Evolutionary conservation across 2,113 vertebrate genomes (phyloP).

Genomic region (Pipra filicauda): DNA sequence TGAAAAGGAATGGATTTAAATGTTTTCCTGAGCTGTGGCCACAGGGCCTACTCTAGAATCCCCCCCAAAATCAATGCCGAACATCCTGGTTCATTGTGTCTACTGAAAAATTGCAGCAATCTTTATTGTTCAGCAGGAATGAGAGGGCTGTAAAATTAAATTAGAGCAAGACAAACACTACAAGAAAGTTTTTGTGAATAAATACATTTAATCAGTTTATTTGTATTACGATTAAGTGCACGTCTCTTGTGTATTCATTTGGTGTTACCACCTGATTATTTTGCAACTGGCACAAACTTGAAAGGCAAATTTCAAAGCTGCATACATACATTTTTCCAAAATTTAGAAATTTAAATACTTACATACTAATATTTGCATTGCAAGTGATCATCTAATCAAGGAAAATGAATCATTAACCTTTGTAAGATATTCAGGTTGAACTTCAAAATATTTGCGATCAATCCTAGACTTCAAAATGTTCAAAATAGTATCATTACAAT

Average conservation of each 20-base stretch:
- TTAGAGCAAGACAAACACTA: slow-evolving; percentile 9
- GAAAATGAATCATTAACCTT: slow-evolving; percentile 4
- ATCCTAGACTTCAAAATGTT: not conserved
- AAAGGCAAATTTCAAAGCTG: slow-evolving; percentile 26
- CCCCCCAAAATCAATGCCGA: not conserved
- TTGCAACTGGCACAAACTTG: not conserved
- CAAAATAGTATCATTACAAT: not conserved
- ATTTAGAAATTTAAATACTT: not conserved
- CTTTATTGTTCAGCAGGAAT: not conserved
- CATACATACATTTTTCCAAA: not conserved
- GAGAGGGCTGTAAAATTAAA: not conserved
- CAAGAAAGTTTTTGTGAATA: not conserved
- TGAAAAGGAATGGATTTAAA: not conserved
- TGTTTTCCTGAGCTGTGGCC: not conserved
- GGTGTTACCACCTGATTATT: not conserved
- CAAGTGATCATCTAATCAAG: not conserved
- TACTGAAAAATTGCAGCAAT: not conserved
- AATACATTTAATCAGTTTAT: not conserved
- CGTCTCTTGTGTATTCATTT: not conserved
- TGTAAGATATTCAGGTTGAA: not conserved
- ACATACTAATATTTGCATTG: slow-evolving; percentile 6
- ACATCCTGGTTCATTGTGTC: not conserved
- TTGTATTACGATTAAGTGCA: slow-evolving; percentile 9
- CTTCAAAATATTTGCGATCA: slow-evolving; percentile 5
- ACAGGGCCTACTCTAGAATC: not conserved